Evolutionary conservation across 2,797 vertebrate genomes (phyloP).

Genomic region (Otolemur crassicaudatus): DNA sequence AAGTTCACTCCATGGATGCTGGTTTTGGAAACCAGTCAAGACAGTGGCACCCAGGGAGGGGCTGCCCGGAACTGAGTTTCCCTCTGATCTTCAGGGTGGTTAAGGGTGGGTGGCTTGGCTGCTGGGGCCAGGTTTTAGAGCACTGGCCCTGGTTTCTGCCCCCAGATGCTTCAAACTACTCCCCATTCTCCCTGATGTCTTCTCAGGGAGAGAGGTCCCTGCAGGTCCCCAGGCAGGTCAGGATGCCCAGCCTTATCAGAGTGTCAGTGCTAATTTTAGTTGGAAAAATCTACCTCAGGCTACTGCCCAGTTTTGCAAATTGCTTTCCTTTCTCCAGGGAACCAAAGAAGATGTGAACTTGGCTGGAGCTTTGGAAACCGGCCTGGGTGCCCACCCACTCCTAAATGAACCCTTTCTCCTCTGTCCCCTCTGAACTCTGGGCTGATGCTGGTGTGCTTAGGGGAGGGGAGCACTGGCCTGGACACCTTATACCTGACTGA

Average conservation of each 20-base stretch:
- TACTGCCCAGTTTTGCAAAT: constrained; percentile 73
- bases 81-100: neutral
- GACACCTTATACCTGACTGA: neutral
- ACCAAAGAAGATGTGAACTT: constrained; percentile 41
- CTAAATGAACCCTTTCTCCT: neutral
- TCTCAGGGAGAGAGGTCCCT: neutral
- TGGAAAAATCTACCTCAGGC: constrained; percentile 61
- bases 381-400: constrained; percentile 28
- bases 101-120: neutral
- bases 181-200: neutral
- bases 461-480: neutral
- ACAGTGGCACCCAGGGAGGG: neutral
- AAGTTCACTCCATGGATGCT: neutral
- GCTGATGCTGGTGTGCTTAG: neutral
- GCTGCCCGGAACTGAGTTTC: neutral
- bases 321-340: constrained; percentile 76
- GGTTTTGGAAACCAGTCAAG: neutral
- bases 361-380: constrained; percentile 34
- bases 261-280: constrained; percentile 80
- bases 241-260: constrained; percentile 58
- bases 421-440: neutral
- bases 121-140: neutral
- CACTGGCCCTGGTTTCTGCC: neutral
- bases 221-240: constrained; percentile 11
- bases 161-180: neutral